These are phyloP conservation scores for Osmerus mordax DNA, from an alignment of 2,113 vertebrate genomes.

Conservation along the genomic window DNA sequence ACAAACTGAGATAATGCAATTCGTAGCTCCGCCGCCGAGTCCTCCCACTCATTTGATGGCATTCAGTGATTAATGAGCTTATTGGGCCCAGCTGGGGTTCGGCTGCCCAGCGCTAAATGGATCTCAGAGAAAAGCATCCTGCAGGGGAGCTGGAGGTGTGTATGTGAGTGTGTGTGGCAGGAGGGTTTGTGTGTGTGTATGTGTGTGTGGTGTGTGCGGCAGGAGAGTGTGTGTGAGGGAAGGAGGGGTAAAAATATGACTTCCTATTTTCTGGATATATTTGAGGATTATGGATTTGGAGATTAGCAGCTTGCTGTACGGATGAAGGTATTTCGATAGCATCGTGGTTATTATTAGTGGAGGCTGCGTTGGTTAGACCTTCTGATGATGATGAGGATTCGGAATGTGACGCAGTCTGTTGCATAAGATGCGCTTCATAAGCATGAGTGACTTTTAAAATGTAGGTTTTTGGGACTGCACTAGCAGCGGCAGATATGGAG, in stretches of 20 bases:
- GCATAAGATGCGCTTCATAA: slow-evolving; percentile 47
- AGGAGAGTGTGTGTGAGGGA: no score
- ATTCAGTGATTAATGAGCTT: slow-evolving; percentile 58
- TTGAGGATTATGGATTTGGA: neutral
- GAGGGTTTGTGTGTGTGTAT: no score
- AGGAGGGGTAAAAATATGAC: neutral
- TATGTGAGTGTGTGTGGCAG: slow-evolving; percentile 1
- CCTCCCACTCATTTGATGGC: slow-evolving; percentile 43
- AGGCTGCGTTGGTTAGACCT: neutral
- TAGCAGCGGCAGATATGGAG: neutral
- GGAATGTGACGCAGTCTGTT: slow-evolving; percentile 45
- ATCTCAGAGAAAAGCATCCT: slow-evolving; percentile 27
- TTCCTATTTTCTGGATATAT: neutral
- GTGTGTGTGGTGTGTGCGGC: no score
- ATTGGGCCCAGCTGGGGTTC: slow-evolving; percentile 41
- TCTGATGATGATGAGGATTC: slow-evolving; percentile 7
- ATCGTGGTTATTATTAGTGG: neutral
- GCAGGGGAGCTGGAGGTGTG: neutral
- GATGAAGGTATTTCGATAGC: neutral
- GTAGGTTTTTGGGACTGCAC: slow-evolving; percentile 16
- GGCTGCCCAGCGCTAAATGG: slow-evolving; percentile 50
- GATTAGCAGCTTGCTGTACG: neutral
- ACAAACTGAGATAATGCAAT: slow-evolving; percentile 57
- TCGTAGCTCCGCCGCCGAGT: slow-evolving; percentile 39
- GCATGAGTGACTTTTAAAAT: slow-evolving; percentile 55